phyloP scores from a whole-genome alignment of 2,888 invertebrate species.

The Cynaeus angustus region DNA sequence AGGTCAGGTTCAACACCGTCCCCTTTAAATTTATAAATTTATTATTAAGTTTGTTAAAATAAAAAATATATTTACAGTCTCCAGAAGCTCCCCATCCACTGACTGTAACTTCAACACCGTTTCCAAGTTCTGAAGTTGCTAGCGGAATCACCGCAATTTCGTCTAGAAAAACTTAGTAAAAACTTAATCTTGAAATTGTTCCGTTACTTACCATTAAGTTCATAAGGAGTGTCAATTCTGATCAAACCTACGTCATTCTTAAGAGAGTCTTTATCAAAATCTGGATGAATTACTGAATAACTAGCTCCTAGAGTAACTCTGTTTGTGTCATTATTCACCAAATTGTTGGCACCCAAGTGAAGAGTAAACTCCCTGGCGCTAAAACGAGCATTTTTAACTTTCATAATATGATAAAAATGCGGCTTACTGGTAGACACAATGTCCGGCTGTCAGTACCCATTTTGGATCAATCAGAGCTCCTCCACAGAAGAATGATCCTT shows the following conservation, averaged over 20 bases:
- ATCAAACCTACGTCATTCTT: conserved; percentile 36
- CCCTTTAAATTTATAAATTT: conserved; percentile 25
- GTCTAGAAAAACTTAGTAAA: conserved; percentile 12
- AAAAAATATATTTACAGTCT: conserved; percentile 24
- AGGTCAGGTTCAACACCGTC: conserved; percentile 28
- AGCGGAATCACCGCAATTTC: conserved; percentile 22
- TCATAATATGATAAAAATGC: background rate
- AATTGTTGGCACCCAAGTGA: conserved; percentile 29
- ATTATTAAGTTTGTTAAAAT: background rate
- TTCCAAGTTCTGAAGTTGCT: background rate
- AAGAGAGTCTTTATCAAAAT: conserved; percentile 10
- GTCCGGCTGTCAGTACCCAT: conserved; percentile 38
- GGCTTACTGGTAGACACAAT: conserved; percentile 30
- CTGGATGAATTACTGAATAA: conserved; percentile 24
- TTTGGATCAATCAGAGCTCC: conserved; percentile 25
- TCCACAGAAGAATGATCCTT: conserved; percentile 35
- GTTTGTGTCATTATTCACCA: conserved; percentile 21
- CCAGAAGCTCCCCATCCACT: conserved; percentile 41
- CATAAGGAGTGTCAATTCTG: conserved; percentile 26
- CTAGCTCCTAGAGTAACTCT: conserved; percentile 25
- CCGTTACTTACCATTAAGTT: conserved; percentile 17
- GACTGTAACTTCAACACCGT: conserved; percentile 8
- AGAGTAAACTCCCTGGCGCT: conserved; percentile 31
- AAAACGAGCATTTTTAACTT: background rate
- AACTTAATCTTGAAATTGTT: background rate